These are phyloP conservation scores for Cactoblastis cactorum DNA, from an alignment of 2,888 invertebrate species.

Conservation along the genomic window DNA sequence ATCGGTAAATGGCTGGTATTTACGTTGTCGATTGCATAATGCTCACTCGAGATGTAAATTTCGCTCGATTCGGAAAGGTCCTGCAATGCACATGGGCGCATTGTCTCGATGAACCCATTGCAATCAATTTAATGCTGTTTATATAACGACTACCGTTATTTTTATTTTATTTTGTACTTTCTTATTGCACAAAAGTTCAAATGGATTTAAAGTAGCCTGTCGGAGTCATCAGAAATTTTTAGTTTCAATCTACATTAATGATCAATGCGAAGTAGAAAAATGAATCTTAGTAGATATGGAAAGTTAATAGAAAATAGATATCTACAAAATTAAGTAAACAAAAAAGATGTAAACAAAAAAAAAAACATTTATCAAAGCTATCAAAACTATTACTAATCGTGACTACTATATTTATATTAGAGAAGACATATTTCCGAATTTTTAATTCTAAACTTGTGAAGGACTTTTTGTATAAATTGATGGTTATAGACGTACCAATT, in stretches of 20 bases:
- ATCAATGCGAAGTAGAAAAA: too few species aligned
- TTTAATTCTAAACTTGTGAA: background rate
- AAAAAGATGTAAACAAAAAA: too few species aligned
- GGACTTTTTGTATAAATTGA: background rate
- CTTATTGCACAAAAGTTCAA: background rate
- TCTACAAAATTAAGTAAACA: too few species aligned
- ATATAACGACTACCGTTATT: background rate
- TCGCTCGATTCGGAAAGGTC: slow-evolving; percentile 6
- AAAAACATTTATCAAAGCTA: too few species aligned
- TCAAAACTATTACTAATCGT: too few species aligned
- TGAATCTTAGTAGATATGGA: too few species aligned
- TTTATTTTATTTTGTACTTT: background rate
- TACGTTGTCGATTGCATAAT: slow-evolving; percentile 8
- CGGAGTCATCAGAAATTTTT: too few species aligned
- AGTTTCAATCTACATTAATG: too few species aligned
- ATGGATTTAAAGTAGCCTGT: too few species aligned
- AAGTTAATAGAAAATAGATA: too few species aligned
- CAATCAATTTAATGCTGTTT: background rate
- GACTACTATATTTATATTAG: too few species aligned
- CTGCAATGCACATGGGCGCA: background rate
- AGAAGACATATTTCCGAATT: too few species aligned
- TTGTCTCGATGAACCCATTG: slow-evolving; percentile 6
- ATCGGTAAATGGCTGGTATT: slow-evolving; percentile 3
- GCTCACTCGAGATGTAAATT: slow-evolving; percentile 8
- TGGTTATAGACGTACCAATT: background rate